Percentiles rank a stretch among this genome's conserved stretches.
Evolutionary conservation across 2,113 vertebrate genomes (phyloP).

Genomic region (Rhinolophus sinicus): DNA sequence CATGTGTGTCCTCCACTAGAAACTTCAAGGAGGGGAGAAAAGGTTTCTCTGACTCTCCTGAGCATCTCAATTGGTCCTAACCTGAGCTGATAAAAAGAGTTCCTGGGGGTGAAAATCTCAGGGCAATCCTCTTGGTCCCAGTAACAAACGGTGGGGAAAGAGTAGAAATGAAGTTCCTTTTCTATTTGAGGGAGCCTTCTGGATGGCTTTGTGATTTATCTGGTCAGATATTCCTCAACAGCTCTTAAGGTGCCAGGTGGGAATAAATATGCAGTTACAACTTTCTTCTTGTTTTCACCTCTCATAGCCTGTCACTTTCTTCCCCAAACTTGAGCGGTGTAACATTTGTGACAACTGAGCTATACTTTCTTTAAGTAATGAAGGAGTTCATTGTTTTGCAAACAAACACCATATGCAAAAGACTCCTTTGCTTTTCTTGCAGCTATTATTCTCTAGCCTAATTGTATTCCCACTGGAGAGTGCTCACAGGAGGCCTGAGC

Average conservation of each 20-base stretch:
- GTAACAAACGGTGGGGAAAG: conserved; percentile 74
- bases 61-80: conserved; percentile 94
- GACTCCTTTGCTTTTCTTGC: conserved; percentile 79
- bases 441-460: conserved; percentile 74
- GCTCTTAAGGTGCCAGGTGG: conserved; percentile 21
- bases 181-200: conserved; percentile 69
- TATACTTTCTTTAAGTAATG: conserved; percentile 79
- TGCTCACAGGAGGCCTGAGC: conserved; percentile 71
- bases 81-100: conserved; percentile 91
- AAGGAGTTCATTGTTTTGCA: conserved; percentile 80
- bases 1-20: conserved; percentile 93
- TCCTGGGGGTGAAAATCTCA: conserved; percentile 81
- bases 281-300: conserved; percentile 75
- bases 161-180: conserved; percentile 73
- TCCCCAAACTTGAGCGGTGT: conserved; percentile 78
- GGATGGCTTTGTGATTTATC: conserved; percentile 40
- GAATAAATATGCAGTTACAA: background rate
- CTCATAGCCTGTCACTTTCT: conserved; percentile 32
- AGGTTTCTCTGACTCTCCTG: conserved; percentile 91
- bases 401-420: conserved; percentile 82
- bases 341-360: conserved; percentile 86
- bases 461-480: conserved; percentile 74
- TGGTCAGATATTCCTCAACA: conserved; percentile 52
- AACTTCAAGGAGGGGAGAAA: conserved; percentile 91
- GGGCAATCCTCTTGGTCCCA: conserved; percentile 77